Evolutionary conservation across 2,113 vertebrate species (phyloP).

Genomic region (Edolisoma coerulescens): DNA sequence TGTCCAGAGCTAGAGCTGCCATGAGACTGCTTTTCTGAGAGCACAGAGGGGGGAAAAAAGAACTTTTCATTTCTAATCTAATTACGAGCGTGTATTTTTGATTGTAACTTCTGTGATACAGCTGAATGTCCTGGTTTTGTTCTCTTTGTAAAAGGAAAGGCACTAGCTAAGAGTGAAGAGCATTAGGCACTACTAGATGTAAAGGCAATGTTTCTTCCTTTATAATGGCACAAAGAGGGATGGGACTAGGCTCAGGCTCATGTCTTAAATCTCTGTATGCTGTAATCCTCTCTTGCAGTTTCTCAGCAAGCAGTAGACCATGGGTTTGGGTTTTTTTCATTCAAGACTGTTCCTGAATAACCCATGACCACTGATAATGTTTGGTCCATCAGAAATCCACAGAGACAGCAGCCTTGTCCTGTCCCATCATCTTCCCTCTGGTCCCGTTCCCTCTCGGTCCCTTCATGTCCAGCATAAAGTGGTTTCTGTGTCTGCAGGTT

Average conservation of each 20-base stretch:
- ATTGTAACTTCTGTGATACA: background rate
- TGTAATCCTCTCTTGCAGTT: background rate
- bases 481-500: constrained; percentile 75
- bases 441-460: background rate
- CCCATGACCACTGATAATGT: background rate
- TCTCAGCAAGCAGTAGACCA: background rate
- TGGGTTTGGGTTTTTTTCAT: background rate
- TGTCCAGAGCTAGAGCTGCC: background rate
- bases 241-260: background rate
- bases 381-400: background rate
- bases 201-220: background rate
- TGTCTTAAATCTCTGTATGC: background rate
- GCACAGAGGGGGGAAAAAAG: background rate
- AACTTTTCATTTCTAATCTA: background rate
- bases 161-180: background rate
- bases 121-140: background rate
- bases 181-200: background rate
- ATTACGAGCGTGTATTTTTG: background rate
- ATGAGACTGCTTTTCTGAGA: background rate
- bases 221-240: background rate
- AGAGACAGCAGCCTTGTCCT: background rate
- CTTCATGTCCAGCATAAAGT: background rate
- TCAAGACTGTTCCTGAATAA: background rate
- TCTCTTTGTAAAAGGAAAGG: background rate
- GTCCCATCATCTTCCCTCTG: accelerated